Base-by-base conservation (phyloP, 92 coral and sea anemone genomes). In the Zoanthus solanderi region DNA sequence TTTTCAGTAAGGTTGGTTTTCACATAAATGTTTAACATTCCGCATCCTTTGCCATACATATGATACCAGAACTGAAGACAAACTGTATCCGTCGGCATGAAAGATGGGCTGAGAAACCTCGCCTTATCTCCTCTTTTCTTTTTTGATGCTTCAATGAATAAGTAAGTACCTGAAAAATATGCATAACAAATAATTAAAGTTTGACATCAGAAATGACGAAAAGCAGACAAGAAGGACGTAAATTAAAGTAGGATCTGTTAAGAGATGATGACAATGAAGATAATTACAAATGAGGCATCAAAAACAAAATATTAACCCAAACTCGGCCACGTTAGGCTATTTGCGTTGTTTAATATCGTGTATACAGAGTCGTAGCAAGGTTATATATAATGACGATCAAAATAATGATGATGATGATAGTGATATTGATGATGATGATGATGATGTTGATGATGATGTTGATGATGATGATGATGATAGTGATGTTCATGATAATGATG, bases 21-120 rank as follows among this genome's bases (percentile, higher is more conserved):
- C 9, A 78, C 75, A 45, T 79, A 71, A 61, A 90, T 63, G 72
- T 44, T 78, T 32, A 91, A 53, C 14, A 5, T 31, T 37, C 84
- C 61, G 5, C 56, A 57, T 15, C 87, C 63, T 18, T 58, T 72
- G 58, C 94, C 94, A 46, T 61, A 73, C 47, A 91, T 52, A 42
- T 65, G 69, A 63, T 88, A 91, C 94, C 94, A 91, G 28, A 91
- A 88, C 79, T 91, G 94, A 7, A 91, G 30, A 78, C 94, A 91
- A 17, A 84, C 84, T 10, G 90, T 57, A 23, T 87, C 79, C 53
- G 14, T 61, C 23, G 89, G 32, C 45, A 17, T 45, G 46, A 80
- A 65, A 44, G 12, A 46, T 44, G 23, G 47, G 14, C 85, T 47
- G 5, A 80, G 29, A 18, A 80, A 50, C 58, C 85, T 44, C 9